phyloP scores from a whole-genome alignment of 2,888 invertebrate genomes.

The Amphipoea oculea region DNA sequence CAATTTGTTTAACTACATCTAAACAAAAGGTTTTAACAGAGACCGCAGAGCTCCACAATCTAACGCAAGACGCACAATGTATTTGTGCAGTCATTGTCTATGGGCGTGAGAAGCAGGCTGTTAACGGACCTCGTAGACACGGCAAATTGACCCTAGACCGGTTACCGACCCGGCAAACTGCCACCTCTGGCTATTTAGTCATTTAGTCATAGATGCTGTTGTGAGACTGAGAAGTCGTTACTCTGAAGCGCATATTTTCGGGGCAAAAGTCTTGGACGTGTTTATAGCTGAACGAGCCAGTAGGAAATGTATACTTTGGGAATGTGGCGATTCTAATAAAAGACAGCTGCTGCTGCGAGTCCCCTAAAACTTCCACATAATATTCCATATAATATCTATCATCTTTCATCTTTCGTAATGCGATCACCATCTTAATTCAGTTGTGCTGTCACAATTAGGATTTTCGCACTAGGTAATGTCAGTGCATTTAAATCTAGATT shows the following conservation, averaged over 20 bases:
- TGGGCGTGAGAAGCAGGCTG: conserved; percentile 71
- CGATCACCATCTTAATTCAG: background rate
- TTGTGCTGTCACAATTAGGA: background rate
- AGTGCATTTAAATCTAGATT: background rate
- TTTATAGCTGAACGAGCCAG: background rate
- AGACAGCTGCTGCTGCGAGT: background rate
- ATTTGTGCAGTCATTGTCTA: conserved; percentile 66
- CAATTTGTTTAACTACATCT: conserved; percentile 36
- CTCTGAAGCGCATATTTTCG: conserved; percentile 1
- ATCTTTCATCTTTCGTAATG: background rate
- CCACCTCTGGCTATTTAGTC: conserved; percentile 50
- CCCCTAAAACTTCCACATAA: no score
- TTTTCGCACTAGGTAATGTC: background rate
- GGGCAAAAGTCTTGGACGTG: background rate
- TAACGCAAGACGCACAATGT: conserved; percentile 52
- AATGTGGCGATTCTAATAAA: conserved; percentile 6
- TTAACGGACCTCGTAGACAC: conserved; percentile 69
- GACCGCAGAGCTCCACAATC: conserved; percentile 45
- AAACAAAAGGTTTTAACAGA: conserved; percentile 44
- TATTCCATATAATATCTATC: background rate
- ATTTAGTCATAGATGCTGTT: conserved; percentile 23
- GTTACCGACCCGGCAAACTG: conserved; percentile 63
- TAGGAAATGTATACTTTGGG: background rate
- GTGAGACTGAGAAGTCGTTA: conserved; percentile 29
- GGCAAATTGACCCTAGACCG: conserved; percentile 69